phyloP scores from a whole-genome alignment of 2,888 invertebrate genomes.

The Scaptomyza caliginosa region DNA sequence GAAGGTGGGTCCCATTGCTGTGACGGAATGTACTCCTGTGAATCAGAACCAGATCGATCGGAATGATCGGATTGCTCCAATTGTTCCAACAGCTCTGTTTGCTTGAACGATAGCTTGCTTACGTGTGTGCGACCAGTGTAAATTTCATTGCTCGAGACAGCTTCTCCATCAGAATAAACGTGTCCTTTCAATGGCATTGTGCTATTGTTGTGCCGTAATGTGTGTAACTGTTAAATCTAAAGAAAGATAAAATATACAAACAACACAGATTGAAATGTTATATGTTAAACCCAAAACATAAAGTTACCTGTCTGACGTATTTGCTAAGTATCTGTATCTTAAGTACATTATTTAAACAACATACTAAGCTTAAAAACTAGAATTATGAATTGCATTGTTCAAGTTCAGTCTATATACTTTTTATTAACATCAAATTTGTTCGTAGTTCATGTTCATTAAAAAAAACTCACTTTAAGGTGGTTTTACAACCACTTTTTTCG shows the following conservation, averaged over 20 bases:
- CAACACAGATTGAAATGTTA: neutral
- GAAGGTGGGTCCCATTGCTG: slow-evolving; percentile 11
- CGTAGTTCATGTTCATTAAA: neutral
- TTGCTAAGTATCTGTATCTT: neutral
- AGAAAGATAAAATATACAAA: neutral
- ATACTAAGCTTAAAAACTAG: neutral
- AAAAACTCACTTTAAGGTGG: neutral
- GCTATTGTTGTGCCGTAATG: slow-evolving; percentile 4
- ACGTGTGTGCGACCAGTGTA: slow-evolving; percentile 7
- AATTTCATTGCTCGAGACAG: slow-evolving; percentile 37
- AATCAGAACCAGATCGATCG: neutral
- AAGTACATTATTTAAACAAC: neutral
- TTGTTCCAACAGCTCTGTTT: neutral
- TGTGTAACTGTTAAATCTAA: slow-evolving; percentile 21
- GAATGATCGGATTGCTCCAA: neutral
- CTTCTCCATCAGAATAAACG: slow-evolving; percentile 24
- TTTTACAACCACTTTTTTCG: neutral
- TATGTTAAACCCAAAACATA: neutral
- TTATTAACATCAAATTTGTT: neutral
- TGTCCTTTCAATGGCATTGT: slow-evolving; percentile 51
- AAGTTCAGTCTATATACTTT: neutral
- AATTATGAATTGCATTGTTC: neutral
- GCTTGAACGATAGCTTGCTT: neutral
- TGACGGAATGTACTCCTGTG: neutral
- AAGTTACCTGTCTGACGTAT: slow-evolving; percentile 13